Conservation (phyloP, 2,113 vertebrate genomes). For the Clarias gariepinus region DNA sequence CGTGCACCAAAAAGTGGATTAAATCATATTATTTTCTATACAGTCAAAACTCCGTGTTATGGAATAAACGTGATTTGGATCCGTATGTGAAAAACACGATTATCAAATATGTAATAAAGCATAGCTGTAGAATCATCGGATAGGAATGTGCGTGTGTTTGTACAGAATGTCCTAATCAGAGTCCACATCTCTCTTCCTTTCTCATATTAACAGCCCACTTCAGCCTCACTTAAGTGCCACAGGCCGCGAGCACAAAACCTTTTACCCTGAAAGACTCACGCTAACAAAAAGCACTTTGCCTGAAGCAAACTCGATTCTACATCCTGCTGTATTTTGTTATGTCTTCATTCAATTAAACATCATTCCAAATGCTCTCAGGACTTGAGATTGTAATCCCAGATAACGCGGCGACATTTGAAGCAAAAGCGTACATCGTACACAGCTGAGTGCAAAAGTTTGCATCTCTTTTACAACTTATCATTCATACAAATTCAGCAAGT, state of each 20-base stretch:
- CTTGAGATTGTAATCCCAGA: background rate
- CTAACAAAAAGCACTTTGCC: background rate
- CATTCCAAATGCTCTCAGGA: background rate
- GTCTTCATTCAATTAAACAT: background rate
- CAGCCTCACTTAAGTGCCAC: slow-evolving; percentile 41
- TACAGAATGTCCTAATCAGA: slow-evolving; percentile 8
- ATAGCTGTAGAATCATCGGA: background rate
- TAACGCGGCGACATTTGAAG: background rate
- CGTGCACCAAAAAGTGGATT: background rate
- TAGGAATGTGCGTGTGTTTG: background rate
- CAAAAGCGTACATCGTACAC: background rate
- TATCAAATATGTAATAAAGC: background rate
- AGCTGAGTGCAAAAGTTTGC: background rate
- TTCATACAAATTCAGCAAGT: background rate
- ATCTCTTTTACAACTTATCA: background rate
- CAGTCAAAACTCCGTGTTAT: background rate
- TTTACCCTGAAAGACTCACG: slow-evolving; percentile 11
- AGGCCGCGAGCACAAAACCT: background rate
- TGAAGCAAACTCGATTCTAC: background rate
- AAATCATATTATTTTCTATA: background rate
- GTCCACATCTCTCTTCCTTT: slow-evolving; percentile 44
- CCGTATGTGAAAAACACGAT: background rate
- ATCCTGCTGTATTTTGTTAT: slow-evolving; percentile 8
- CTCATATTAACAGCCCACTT: slow-evolving; percentile 27
- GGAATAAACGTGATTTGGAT: background rate